Evolutionary conservation across 2,888 invertebrate genomes (phyloP).

Genomic region (Lutraria lutraria): DNA sequence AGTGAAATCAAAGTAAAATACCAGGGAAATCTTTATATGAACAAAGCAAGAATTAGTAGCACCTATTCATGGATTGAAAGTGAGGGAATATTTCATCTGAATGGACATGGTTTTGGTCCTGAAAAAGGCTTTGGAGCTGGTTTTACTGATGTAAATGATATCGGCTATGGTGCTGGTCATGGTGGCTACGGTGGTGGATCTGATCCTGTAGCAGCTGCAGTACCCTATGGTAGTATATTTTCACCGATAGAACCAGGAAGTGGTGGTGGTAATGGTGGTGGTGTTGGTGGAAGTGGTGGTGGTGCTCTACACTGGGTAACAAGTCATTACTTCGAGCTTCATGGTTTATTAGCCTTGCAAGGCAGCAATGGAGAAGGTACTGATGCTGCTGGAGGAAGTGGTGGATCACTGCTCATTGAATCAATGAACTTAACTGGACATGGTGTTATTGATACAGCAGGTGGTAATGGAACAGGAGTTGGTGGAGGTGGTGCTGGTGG

Average conservation of each 20-base stretch:
- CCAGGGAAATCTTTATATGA: slow-evolving; percentile 77
- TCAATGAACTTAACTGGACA: slow-evolving; percentile 80
- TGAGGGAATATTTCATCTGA: slow-evolving; percentile 77
- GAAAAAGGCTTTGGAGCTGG: slow-evolving; percentile 76
- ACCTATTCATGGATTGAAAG: slow-evolving; percentile 81
- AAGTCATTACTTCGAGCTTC: slow-evolving; percentile 77
- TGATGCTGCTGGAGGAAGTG: slow-evolving; percentile 79
- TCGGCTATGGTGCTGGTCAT: slow-evolving; percentile 79
- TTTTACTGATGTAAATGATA: slow-evolving; percentile 53
- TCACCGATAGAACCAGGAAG: slow-evolving; percentile 73
- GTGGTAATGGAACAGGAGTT: slow-evolving; percentile 73
- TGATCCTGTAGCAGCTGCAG: slow-evolving; percentile 58
- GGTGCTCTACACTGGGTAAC: slow-evolving; percentile 76
- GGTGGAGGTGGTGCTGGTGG: slow-evolving; percentile 79
- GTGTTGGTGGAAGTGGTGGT: slow-evolving; percentile 77
- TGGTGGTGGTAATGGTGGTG: slow-evolving; percentile 79
- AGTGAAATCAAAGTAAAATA: slow-evolving; percentile 79
- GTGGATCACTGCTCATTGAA: slow-evolving; percentile 76
- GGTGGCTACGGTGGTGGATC: slow-evolving; percentile 80
- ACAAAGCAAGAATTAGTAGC: slow-evolving; percentile 74
- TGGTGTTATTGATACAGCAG: slow-evolving; percentile 77
- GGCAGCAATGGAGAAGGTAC: slow-evolving; percentile 71
- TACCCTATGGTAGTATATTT: slow-evolving; percentile 77
- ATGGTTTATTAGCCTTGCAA: slow-evolving; percentile 76
- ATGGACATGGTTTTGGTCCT: slow-evolving; percentile 72